Evolutionary conservation across 2,797 vertebrate genomes (phyloP).

Genomic region (Austrolebias charrua): DNA sequence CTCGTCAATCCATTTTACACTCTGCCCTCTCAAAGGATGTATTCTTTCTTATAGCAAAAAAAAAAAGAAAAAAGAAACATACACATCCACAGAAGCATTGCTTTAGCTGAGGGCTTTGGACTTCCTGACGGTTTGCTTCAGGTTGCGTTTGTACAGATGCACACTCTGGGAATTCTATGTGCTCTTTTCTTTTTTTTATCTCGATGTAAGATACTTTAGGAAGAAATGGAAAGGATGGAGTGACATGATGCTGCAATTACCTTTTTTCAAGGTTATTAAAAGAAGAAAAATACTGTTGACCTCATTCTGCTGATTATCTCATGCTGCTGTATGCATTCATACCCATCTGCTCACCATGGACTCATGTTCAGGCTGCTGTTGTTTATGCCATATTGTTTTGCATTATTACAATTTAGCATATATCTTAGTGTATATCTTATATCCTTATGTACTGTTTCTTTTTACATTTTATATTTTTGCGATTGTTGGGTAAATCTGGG

Average conservation of each 20-base stretch:
- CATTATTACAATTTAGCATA: no score
- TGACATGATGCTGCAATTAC: conserved; percentile 27
- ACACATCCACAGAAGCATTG: conserved; percentile 61
- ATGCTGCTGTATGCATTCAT: no score
- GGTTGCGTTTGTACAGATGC: conserved; percentile 6
- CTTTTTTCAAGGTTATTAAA: conserved; percentile 7
- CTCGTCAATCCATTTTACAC: conserved; percentile 57
- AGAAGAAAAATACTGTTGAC: background rate
- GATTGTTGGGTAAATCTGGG: no score
- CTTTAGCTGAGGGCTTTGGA: conserved; percentile 50
- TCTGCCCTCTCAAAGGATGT: conserved; percentile 43
- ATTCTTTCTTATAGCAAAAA: conserved; percentile 41
- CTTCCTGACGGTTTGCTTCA: conserved; percentile 41
- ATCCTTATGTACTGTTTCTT: no score
- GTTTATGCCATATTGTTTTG: no score
- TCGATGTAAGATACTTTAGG: conserved; percentile 25
- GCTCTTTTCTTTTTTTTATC: conserved; percentile 31
- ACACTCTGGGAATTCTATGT: conserved; percentile 29
- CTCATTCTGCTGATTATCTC: no score
- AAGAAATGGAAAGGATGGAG: conserved; percentile 10
- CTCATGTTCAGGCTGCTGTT: no score
- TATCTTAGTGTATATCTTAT: no score
- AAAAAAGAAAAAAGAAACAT: conserved; percentile 54
- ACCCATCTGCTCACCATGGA: no score
- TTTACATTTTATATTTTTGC: no score